These are phyloP conservation scores for Zaprionus vittiger DNA, from an alignment of 1,140 invertebrate species.

Conservation along the genomic window DNA sequence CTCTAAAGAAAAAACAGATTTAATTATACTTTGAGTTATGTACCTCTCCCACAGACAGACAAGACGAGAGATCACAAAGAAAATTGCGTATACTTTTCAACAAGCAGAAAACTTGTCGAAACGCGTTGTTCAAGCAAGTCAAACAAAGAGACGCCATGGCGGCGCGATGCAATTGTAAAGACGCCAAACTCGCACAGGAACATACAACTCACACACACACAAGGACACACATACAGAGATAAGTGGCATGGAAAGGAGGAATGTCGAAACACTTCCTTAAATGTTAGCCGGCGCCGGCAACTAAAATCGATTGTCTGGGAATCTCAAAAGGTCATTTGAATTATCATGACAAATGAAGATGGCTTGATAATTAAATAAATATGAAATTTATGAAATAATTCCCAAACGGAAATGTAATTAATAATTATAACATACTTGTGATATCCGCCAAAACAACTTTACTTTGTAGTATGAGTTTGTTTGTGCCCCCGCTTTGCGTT, in stretches of 20 bases:
- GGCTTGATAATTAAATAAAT: constrained; percentile 6
- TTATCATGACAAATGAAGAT: constrained; percentile 7
- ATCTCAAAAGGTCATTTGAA: constrained; percentile 41
- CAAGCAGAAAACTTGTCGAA: not conserved
- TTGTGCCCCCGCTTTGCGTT: constrained; percentile 8
- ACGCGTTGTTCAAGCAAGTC: not conserved
- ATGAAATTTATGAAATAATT: constrained; percentile 50
- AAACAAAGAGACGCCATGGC: constrained; percentile 39
- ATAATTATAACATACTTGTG: constrained; percentile 41
- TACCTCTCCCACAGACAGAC: not conserved
- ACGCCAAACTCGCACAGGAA: constrained; percentile 9
- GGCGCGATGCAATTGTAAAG: constrained; percentile 39
- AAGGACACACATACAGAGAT: not conserved
- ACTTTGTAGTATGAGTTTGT: not conserved
- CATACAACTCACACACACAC: not conserved
- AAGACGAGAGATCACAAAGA: constrained; percentile 17
- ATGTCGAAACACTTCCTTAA: constrained; percentile 29
- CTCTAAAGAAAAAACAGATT: not conserved
- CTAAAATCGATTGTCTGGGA: constrained; percentile 62
- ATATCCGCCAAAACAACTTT: constrained; percentile 15
- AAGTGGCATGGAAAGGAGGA: not conserved
- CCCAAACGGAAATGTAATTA: not conserved
- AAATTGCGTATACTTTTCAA: constrained; percentile 2
- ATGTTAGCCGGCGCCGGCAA: constrained; percentile 40
- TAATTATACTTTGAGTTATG: not conserved